phyloP scores from a whole-genome alignment of 2,113 vertebrate species.

The Phrynosoma platyrhinos region DNA sequence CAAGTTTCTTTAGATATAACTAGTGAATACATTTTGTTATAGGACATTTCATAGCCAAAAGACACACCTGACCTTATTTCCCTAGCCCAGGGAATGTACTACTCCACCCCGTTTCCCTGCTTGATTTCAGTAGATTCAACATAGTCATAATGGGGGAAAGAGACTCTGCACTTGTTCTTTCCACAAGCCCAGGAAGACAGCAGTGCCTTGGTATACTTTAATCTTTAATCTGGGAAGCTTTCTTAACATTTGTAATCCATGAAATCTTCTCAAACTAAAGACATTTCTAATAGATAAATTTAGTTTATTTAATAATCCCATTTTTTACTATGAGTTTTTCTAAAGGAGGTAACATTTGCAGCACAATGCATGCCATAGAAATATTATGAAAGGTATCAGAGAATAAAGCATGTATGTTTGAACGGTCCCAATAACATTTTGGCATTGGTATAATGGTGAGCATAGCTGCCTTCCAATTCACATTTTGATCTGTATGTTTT shows the following conservation, averaged over 20 bases:
- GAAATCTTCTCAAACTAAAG: not conserved
- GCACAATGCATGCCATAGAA: not conserved
- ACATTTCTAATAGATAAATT: not conserved
- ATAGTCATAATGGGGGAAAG: not conserved
- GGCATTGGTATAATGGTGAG: too few species aligned
- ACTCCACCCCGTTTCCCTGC: not conserved
- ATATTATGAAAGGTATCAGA: not conserved
- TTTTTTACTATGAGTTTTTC: not conserved
- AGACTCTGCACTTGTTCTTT: not conserved
- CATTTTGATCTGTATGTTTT: not conserved
- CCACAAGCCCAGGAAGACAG: not conserved
- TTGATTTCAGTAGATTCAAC: not conserved
- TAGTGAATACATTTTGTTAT: not conserved
- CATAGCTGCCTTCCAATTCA: too few species aligned
- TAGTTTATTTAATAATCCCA: not conserved
- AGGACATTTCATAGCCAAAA: not conserved
- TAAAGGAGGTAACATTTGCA: not conserved
- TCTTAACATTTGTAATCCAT: conserved; percentile 7
- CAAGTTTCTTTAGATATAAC: not conserved
- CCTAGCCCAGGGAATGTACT: not conserved
- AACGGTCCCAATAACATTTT: not conserved
- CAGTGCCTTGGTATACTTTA: not conserved
- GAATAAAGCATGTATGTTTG: not conserved
- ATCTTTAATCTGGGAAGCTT: conserved; percentile 14
- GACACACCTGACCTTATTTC: not conserved